A percentile compares a stretch with the other conserved stretches of the same genome.
Conservation (phyloP, 2,888 invertebrate species). For the Masnerella sp. region DNA sequence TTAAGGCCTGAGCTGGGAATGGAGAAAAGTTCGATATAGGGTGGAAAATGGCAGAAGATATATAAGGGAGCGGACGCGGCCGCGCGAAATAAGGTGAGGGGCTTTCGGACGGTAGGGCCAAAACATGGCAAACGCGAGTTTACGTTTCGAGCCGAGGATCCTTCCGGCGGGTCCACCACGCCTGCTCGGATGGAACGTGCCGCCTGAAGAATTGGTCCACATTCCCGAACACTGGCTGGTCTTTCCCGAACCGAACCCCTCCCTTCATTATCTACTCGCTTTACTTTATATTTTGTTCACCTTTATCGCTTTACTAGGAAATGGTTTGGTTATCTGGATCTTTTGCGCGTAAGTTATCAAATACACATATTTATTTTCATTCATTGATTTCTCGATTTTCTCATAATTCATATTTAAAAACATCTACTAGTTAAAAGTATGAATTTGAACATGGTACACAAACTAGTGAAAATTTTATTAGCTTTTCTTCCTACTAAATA, state of each 20-base stretch:
- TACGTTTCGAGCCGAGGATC: slow-evolving; percentile 73
- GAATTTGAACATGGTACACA: too few relatives aligned
- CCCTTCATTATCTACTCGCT: slow-evolving; percentile 88
- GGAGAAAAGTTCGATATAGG: slow-evolving; percentile 53
- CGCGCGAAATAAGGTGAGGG: slow-evolving; percentile 65
- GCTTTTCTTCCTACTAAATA: too few relatives aligned
- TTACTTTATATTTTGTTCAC: slow-evolving; percentile 87
- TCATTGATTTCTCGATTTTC: not conserved
- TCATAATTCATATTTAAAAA: too few relatives aligned
- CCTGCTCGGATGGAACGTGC: slow-evolving; percentile 87
- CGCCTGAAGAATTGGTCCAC: slow-evolving; percentile 85
- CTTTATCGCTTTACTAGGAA: slow-evolving; percentile 85
- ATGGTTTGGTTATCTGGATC: slow-evolving; percentile 91
- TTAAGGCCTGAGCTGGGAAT: slow-evolving; percentile 60
- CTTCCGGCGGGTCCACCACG: slow-evolving; percentile 75
- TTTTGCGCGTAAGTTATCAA: slow-evolving; percentile 86
- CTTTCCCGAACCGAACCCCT: slow-evolving; percentile 88
- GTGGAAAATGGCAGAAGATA: slow-evolving; percentile 58
- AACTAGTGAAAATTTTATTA: too few relatives aligned
- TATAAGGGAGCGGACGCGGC: slow-evolving; percentile 64
- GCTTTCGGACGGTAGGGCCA: slow-evolving; percentile 69
- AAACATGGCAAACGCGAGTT: slow-evolving; percentile 72
- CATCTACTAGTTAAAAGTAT: too few relatives aligned
- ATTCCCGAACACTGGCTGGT: slow-evolving; percentile 87
- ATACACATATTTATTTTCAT: too few relatives aligned